Conservation (phyloP, 2,888 invertebrate genomes). For the Andrena trimmerana region DNA sequence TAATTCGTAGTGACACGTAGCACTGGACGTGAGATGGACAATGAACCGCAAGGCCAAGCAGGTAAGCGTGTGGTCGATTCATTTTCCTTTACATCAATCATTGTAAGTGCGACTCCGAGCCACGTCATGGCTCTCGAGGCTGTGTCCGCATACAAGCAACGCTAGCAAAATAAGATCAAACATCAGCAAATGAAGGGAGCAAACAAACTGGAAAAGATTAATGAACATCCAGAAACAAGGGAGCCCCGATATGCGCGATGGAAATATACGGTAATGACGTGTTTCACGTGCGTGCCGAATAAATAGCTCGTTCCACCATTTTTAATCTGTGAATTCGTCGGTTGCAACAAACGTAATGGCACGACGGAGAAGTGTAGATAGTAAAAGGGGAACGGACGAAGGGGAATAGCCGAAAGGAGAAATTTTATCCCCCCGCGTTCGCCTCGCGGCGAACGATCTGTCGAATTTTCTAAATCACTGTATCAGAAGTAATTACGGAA, state of each 20-base stretch:
- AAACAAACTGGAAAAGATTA: conserved; percentile 64
- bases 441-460: conserved; percentile 3
- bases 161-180: conserved; percentile 77
- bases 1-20: conserved; percentile 55
- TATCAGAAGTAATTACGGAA: background rate
- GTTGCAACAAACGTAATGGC: conserved; percentile 13
- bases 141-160: conserved; percentile 72
- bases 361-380: background rate
- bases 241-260: conserved; percentile 37
- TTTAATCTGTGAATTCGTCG: background rate
- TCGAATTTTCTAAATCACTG: conserved; percentile 24
- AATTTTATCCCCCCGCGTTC: conserved; percentile 25
- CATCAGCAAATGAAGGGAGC: conserved; percentile 77
- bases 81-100: conserved; percentile 70
- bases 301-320: conserved; percentile 5
- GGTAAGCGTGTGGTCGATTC: conserved; percentile 80
- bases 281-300: conserved; percentile 49
- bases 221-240: conserved; percentile 46
- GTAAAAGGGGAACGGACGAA: conserved; percentile 13
- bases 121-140: conserved; percentile 61
- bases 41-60: conserved; percentile 81
- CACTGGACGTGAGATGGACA: conserved; percentile 69
- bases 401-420: conserved; percentile 20
- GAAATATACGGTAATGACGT: conserved; percentile 47
- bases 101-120: conserved; percentile 56